Evolutionary conservation across 2,113 vertebrate genomes (phyloP), one percentile per base, ranked within the genome.

Genomic region (Cryptomyrus ogoouensis): DNA sequence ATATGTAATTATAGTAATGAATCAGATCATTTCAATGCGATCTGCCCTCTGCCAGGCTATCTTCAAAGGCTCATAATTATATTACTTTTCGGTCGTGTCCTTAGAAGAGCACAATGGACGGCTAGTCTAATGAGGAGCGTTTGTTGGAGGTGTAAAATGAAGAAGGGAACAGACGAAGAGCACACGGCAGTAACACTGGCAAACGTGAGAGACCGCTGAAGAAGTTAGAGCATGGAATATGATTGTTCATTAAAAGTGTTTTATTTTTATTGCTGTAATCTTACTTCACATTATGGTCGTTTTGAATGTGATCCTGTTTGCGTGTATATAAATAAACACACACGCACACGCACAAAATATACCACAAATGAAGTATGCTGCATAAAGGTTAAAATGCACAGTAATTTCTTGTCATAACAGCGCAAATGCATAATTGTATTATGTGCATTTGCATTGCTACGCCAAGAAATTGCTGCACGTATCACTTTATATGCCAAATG

Each of bases 1-100:
- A 62, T 89, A 46, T 56, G 89, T 89, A 58, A 62, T 62, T 84
- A 89, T 13, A 85, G 35, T 89, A 47, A 89, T 89, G 50, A 84
- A 89, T 89, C 77, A 58, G 77, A 89, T 58, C 80, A 31, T 85
- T 83, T 58, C 52, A 19, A 58, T 13, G 42, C 15, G 6, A 39
- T 83, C 39, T n/a, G 42, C 35, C 89, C 88, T 56, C 89, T 53
- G 49, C 39, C 12, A 42, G 77, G 1, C 70, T 53, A 17, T 42
- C 88, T 80, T 19, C 88, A 49, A 80, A 89, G 46, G 47, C 27
- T 21, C 49, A 80, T 84, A 83, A 84, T 89, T 89, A 85, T 46
- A 39, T 46, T 5, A 13, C n/a, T 85, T 84, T 62, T 42, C 39
- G 31, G 15, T 88, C 35, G 58, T 62, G 77, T 83, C 77, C 77